A percentile compares a stretch with the other conserved stretches of the same genome.
Conservation (phyloP, 2,888 invertebrate genomes). For the Cordylochernes scorpioides region DNA sequence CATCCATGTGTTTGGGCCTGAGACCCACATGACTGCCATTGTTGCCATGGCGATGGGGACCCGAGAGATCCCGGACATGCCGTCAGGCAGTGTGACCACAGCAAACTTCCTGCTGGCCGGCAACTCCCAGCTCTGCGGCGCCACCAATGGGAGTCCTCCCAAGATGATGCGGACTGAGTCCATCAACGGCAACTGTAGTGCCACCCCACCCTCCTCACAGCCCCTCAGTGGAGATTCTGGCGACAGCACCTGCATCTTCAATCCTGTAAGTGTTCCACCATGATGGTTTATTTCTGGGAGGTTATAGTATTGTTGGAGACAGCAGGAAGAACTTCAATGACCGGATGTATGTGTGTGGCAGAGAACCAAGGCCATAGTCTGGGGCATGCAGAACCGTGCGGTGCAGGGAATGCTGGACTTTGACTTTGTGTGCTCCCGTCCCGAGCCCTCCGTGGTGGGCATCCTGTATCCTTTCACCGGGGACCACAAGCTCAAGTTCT, state of each 20-base stretch:
- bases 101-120: slow-evolving; percentile 65
- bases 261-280: neutral
- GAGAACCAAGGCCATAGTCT: slow-evolving; percentile 70
- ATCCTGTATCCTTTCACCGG: slow-evolving; percentile 95
- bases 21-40: slow-evolving; percentile 98
- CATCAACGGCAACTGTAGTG: neutral
- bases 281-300: neutral
- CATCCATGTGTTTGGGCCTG: slow-evolving; percentile 80
- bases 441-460: slow-evolving; percentile 61
- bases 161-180: neutral
- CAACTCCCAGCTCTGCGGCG: neutral
- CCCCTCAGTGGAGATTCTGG: neutral
- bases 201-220: neutral
- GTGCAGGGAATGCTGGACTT: slow-evolving; percentile 89
- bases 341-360: slow-evolving; percentile 15
- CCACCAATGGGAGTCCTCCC: too few relatives aligned
- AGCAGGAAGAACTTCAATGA: too few relatives aligned
- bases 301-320: too few relatives aligned
- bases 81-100: slow-evolving; percentile 41
- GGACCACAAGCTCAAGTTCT: slow-evolving; percentile 96
- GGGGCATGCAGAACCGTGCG: slow-evolving; percentile 96
- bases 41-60: slow-evolving; percentile 90
- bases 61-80: slow-evolving; percentile 36
- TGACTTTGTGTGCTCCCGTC: slow-evolving; percentile 69
- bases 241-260: neutral